Conservation (phyloP, 2,888 invertebrate species). For the Mesochorus sp. region DNA sequence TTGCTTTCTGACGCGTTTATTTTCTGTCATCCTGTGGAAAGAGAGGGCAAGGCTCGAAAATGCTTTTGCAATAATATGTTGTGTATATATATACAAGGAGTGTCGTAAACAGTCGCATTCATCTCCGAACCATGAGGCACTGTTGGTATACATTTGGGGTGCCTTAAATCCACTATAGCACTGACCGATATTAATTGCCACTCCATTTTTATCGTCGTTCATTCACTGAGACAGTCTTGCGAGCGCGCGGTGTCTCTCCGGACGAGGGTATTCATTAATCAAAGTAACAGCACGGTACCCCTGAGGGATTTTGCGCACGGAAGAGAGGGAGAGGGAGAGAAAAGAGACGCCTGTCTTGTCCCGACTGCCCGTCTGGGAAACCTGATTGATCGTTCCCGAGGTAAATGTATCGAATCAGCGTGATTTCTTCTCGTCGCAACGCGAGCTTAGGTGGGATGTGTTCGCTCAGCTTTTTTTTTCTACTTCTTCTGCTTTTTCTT, state of each 20-base stretch:
- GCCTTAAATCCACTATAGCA: slow-evolving; percentile 50
- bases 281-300: slow-evolving; percentile 62
- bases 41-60: background rate
- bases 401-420: slow-evolving; percentile 61
- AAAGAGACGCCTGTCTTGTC: slow-evolving; percentile 55
- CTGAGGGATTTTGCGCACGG: slow-evolving; percentile 32
- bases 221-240: slow-evolving; percentile 74
- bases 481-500: slow-evolving; percentile 23
- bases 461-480: slow-evolving; percentile 36
- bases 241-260: slow-evolving; percentile 69
- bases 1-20: slow-evolving; percentile 37
- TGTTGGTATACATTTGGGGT: slow-evolving; percentile 54
- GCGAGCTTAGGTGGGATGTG: slow-evolving; percentile 5
- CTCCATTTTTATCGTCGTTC: slow-evolving; percentile 77
- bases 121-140: slow-evolving; percentile 63
- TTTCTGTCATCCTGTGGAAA: slow-evolving; percentile 1
- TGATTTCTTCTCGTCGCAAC: slow-evolving; percentile 53
- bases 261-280: slow-evolving; percentile 75
- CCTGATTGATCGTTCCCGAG: slow-evolving; percentile 60
- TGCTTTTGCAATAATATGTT: slow-evolving; percentile 6
- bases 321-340: slow-evolving; percentile 14
- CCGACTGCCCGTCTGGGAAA: slow-evolving; percentile 41
- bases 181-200: slow-evolving; percentile 77
- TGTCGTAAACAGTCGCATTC: slow-evolving; percentile 35
- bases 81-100: background rate